Percentiles rank a stretch among this genome's conserved stretches.
These are phyloP conservation scores for Aleiodes sp. DNA, from an alignment of 1,140 invertebrate genomes.

Conservation along the genomic window DNA sequence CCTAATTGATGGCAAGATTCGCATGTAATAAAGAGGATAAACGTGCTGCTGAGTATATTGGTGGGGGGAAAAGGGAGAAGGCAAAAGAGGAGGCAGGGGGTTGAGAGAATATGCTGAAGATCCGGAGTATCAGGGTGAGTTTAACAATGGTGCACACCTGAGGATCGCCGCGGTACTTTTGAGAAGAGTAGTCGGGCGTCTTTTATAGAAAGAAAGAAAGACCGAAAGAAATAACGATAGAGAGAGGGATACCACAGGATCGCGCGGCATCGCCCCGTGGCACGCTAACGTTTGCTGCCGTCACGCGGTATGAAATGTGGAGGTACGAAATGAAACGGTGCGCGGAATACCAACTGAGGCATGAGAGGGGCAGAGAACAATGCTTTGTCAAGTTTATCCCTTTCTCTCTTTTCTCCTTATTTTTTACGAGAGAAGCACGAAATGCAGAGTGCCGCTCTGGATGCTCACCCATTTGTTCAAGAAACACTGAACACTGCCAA, in stretches of 20 bases:
- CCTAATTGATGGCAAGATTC: slow-evolving; percentile 1
- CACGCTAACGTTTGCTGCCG: slow-evolving; percentile 11
- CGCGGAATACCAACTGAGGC: slow-evolving; percentile 3
- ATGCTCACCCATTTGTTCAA: slow-evolving; percentile 64
- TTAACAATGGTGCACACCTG: slow-evolving; percentile 62
- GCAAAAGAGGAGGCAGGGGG: neutral
- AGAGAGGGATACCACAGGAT: neutral
- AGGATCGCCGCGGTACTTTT: slow-evolving; percentile 52
- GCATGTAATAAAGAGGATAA: slow-evolving; percentile 53
- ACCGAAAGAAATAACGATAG: neutral
- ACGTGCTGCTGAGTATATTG: slow-evolving; percentile 8
- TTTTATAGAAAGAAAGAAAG: slow-evolving; percentile 6
- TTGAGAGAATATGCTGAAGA: slow-evolving; percentile 15
- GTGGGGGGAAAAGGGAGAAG: neutral
- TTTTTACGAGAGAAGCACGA: slow-evolving; percentile 26
- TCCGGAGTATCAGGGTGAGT: slow-evolving; percentile 40
- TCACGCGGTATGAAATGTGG: slow-evolving; percentile 35
- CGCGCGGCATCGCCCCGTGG: slow-evolving; percentile 5
- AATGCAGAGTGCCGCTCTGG: slow-evolving; percentile 46
- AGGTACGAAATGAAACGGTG: slow-evolving; percentile 26
- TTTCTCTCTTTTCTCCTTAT: slow-evolving; percentile 20
- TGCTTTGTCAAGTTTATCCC: slow-evolving; percentile 42
- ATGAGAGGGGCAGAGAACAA: slow-evolving; percentile 53
- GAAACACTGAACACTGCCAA: slow-evolving; percentile 59
- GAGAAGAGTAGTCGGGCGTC: slow-evolving; percentile 40